Percentiles rank a stretch among this genome's conserved stretches.
Conservation (phyloP, 2,888 invertebrate genomes). For the Endomychus coccineus region DNA sequence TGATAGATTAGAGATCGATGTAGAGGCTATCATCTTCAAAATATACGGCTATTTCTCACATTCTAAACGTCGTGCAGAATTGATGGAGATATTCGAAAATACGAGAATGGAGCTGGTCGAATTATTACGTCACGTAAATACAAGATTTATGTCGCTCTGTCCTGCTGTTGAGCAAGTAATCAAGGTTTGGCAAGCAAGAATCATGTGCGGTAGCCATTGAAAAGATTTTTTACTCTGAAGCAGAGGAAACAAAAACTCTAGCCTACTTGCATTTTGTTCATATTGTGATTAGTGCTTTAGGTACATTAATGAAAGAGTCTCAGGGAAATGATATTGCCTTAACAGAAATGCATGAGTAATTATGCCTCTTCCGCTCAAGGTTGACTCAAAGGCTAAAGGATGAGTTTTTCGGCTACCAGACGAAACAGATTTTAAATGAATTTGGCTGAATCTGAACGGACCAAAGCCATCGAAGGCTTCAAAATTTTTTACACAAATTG, state of each 20-base stretch:
- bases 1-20: slow-evolving; percentile 10
- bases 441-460: slow-evolving; percentile 4
- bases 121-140: slow-evolving; percentile 12
- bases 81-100: slow-evolving; percentile 12
- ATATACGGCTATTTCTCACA: slow-evolving; percentile 14
- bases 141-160: slow-evolving; percentile 11
- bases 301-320: slow-evolving; percentile 5
- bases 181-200: slow-evolving; percentile 7
- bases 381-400: slow-evolving; percentile 4
- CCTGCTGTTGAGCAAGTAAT: slow-evolving; percentile 13
- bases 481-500: slow-evolving; percentile 5
- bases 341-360: slow-evolving; percentile 4
- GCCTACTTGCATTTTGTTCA: slow-evolving; percentile 7
- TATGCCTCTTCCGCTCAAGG: slow-evolving; percentile 3
- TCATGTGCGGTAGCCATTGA: slow-evolving; percentile 9
- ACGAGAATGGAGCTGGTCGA: slow-evolving; percentile 11
- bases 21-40: slow-evolving; percentile 14
- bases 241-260: slow-evolving; percentile 8
- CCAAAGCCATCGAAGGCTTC: slow-evolving; percentile 3
- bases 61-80: slow-evolving; percentile 11
- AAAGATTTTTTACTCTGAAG: slow-evolving; percentile 8
- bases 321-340: slow-evolving; percentile 3
- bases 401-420: slow-evolving; percentile 4
- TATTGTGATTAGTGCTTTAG: slow-evolving; percentile 3
- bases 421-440: slow-evolving; percentile 4